These are phyloP conservation scores for Onychostoma macrolepis DNA, from an alignment of 2,113 vertebrate species.

Conservation along the genomic window DNA sequence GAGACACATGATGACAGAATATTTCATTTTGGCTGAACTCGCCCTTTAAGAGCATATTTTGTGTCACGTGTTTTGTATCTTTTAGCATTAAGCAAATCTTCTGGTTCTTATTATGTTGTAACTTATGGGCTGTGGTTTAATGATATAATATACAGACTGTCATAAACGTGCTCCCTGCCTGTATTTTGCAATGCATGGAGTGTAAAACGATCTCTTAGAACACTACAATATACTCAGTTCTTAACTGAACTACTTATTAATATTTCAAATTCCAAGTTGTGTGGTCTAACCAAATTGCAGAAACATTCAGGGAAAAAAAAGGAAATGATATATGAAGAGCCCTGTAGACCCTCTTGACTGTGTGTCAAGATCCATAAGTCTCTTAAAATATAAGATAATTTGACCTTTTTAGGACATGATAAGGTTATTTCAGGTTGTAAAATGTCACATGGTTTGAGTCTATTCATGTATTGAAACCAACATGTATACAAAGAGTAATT, in stretches of 20 bases:
- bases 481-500: background rate
- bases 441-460: background rate
- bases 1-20: background rate
- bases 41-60: background rate
- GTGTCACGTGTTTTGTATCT: background rate
- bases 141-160: constrained; percentile 9
- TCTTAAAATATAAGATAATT: background rate
- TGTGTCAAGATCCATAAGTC: background rate
- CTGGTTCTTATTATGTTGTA: constrained; percentile 18
- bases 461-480: background rate
- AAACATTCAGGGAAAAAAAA: background rate
- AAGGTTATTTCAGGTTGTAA: background rate
- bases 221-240: background rate
- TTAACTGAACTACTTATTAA: background rate
- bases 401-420: background rate
- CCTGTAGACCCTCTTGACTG: background rate
- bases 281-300: background rate
- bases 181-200: constrained; percentile 6
- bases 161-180: background rate
- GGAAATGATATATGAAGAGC: background rate
- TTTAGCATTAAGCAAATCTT: constrained; percentile 26
- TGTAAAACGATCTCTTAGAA: background rate
- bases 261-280: constrained; percentile 2
- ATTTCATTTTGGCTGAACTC: background rate
- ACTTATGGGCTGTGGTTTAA: background rate